Evolutionary conservation across 2,888 invertebrate species (phyloP).

Genomic region (Papilio gigon): DNA sequence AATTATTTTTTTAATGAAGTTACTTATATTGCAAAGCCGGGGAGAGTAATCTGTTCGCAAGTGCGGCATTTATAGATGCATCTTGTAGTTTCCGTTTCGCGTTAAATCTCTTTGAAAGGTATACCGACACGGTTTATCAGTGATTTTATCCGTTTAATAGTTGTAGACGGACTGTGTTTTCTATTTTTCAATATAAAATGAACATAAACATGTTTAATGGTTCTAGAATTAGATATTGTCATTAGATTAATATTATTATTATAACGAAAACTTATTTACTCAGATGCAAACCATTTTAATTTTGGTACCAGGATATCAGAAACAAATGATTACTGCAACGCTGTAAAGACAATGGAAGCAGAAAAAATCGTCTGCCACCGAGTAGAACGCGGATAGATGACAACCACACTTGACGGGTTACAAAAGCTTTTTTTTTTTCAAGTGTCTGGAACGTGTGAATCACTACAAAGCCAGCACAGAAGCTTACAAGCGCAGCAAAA

Average conservation of each 20-base stretch:
- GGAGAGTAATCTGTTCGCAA: background rate
- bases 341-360: conserved; percentile 37
- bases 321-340: conserved; percentile 25
- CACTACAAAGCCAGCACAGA: conserved; percentile 60
- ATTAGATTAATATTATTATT: too few relatives aligned
- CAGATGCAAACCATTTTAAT: background rate
- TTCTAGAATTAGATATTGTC: too few relatives aligned
- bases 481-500: conserved; percentile 40
- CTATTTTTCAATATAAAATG: background rate
- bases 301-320: conserved; percentile 25
- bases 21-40: too few relatives aligned
- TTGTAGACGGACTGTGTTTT: background rate
- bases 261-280: too few relatives aligned
- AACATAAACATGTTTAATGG: background rate
- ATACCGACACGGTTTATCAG: conserved; percentile 1
- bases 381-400: conserved; percentile 48
- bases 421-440: conserved; percentile 75
- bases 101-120: conserved; percentile 24
- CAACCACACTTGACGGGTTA: conserved; percentile 65
- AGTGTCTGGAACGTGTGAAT: conserved; percentile 72
- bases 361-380: conserved; percentile 38
- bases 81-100: conserved; percentile 29
- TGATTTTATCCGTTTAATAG: conserved; percentile 1
- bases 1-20: too few relatives aligned
- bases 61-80: conserved; percentile 19